Evolutionary conservation across 2,113 vertebrate genomes (phyloP).

Genomic region (Semnornis frantzii): DNA sequence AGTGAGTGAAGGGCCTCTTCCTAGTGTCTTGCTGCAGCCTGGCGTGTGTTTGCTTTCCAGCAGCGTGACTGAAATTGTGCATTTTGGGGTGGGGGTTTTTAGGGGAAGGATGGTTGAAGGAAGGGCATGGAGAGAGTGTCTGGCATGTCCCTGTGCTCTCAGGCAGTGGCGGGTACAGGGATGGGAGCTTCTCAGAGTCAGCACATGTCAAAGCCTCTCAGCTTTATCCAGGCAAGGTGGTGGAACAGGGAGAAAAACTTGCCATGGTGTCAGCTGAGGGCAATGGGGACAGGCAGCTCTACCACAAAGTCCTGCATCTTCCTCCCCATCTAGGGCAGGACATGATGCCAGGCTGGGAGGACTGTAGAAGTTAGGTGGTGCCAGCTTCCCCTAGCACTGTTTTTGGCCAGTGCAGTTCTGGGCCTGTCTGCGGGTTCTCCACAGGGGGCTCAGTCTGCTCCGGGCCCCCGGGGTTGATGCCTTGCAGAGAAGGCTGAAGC

Average conservation of each 20-base stretch:
- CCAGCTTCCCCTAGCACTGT: fast-evolving
- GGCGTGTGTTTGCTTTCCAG: not conserved
- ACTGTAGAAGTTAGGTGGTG: not conserved
- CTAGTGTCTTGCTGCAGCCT: not conserved
- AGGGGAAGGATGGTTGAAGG: not conserved
- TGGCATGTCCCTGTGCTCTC: fast-evolving
- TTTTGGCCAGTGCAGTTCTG: not conserved
- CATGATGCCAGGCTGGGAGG: not conserved
- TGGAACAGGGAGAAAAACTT: not conserved
- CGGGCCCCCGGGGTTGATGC: fast-evolving
- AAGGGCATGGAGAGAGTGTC: fast-evolving
- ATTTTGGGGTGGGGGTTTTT: not conserved
- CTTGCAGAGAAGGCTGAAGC: not conserved
- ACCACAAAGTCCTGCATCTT: not conserved
- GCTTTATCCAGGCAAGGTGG: not conserved
- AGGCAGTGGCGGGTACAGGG: not conserved
- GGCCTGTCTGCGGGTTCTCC: not conserved
- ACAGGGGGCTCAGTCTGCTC: not conserved
- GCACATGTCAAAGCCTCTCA: not conserved
- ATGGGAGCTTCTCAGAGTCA: fast-evolving
- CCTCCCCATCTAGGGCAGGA: not conserved
- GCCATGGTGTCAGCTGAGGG: fast-evolving
- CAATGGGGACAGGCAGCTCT: not conserved
- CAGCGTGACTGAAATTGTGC: fast-evolving
- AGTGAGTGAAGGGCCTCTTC: not conserved